Evolutionary conservation across 2,113 vertebrate species (phyloP).

Genomic region (Orcinus orca): DNA sequence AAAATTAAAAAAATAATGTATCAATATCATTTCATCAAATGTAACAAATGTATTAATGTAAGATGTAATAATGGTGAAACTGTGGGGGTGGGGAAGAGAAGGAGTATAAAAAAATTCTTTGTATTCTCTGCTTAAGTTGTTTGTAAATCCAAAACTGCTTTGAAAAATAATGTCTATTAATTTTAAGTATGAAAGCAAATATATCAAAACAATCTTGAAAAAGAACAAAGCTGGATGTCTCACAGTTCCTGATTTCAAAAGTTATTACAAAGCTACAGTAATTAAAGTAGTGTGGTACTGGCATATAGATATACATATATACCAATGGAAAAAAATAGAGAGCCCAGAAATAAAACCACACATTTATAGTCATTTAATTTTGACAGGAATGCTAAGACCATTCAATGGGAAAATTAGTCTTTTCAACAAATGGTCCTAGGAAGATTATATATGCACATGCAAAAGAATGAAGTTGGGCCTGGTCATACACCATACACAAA

Average conservation of each 20-base stretch:
- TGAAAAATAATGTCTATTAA: neutral
- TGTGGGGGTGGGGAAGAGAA: neutral
- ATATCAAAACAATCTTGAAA: neutral
- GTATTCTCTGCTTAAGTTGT: neutral
- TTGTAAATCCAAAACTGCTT: neutral
- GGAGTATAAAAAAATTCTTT: neutral
- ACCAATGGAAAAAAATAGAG: neutral
- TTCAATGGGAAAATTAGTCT: neutral
- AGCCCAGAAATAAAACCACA: neutral
- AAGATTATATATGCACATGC: neutral
- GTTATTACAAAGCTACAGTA: neutral
- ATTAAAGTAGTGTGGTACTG: neutral
- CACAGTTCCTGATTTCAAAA: neutral
- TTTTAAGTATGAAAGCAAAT: neutral
- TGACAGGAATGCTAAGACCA: neutral
- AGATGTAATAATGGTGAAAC: neutral
- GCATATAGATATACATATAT: neutral
- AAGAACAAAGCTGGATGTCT: neutral
- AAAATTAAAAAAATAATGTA: neutral
- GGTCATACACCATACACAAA: neutral
- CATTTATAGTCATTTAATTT: neutral
- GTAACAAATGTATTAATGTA: neutral
- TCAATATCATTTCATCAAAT: neutral
- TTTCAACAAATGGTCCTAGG: neutral
- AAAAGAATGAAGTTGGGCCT: neutral